Conservation (phyloP, 2,888 invertebrate genomes). For the Hirtodrosophila duncani region DNA sequence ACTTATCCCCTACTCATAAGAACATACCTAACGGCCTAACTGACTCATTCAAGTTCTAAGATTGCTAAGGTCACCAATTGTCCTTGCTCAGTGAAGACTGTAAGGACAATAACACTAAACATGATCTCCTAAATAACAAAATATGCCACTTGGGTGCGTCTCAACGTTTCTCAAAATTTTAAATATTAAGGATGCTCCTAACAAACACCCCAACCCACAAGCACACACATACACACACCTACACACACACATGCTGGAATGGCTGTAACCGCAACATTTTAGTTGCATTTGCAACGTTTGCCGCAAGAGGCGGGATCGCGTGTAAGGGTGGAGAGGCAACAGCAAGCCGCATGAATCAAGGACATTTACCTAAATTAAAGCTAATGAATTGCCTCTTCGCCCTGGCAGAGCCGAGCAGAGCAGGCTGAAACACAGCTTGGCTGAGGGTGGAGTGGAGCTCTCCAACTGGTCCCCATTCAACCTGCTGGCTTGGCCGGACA, state of each 20-base stretch:
- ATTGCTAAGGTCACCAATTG: no score
- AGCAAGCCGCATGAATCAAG: conserved; percentile 72
- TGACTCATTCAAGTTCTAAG: no score
- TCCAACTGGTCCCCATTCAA: not conserved
- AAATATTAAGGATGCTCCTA: conserved; percentile 56
- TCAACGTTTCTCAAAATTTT: conserved; percentile 38
- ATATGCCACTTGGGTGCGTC: conserved; percentile 36
- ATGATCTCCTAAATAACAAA: no score
- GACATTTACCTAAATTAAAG: conserved; percentile 72
- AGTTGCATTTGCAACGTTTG: conserved; percentile 67
- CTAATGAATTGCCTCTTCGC: conserved; percentile 72
- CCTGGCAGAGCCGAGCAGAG: conserved; percentile 45
- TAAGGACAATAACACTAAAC: no score
- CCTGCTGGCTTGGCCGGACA: not conserved
- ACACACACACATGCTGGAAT: conserved; percentile 20
- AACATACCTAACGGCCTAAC: no score
- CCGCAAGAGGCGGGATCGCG: conserved; percentile 59
- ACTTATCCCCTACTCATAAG: no score
- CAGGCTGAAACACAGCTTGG: no score
- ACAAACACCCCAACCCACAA: conserved; percentile 21
- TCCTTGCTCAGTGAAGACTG: no score
- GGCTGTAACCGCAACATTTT: conserved; percentile 68
- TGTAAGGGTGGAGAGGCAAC: no score
- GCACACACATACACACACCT: conserved; percentile 4
- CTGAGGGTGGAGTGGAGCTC: conserved; percentile 28